These are phyloP conservation scores for Leucania comma DNA, from an alignment of 2,888 invertebrate genomes.

Conservation along the genomic window DNA sequence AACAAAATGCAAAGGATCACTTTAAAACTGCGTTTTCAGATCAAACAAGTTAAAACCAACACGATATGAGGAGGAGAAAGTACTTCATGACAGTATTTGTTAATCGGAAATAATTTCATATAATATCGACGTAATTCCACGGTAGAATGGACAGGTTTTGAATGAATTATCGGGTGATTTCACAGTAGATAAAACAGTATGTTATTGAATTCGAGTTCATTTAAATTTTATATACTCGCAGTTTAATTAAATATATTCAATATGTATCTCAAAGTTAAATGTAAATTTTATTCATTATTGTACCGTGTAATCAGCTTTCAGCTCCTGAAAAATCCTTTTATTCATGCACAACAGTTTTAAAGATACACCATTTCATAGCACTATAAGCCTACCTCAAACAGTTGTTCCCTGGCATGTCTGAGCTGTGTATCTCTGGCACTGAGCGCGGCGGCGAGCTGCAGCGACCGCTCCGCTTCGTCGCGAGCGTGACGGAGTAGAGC, in stretches of 20 bases:
- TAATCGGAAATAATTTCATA: conserved; percentile 56
- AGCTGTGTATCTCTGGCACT: conserved; percentile 96
- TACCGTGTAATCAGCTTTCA: conserved; percentile 1
- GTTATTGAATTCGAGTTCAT: conserved; percentile 24
- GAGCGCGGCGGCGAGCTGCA: conserved; percentile 96
- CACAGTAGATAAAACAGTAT: conserved; percentile 9
- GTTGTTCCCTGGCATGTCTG: conserved; percentile 95
- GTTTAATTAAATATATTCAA: conserved; percentile 8
- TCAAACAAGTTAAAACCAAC: no score
- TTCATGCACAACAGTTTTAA: conserved; percentile 21
- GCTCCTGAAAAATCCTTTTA: neutral
- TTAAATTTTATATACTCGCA: conserved; percentile 1
- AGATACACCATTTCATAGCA: conserved; percentile 21
- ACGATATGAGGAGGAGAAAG: conserved; percentile 18
- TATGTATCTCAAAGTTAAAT: neutral
- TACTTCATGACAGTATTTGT: conserved; percentile 63
- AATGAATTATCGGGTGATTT: conserved; percentile 36
- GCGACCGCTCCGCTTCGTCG: conserved; percentile 97
- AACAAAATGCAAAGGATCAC: no score
- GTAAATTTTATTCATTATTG: neutral
- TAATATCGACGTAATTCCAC: conserved; percentile 18
- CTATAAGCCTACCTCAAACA: conserved; percentile 92
- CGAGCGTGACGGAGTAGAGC: conserved; percentile 96
- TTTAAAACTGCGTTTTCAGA: no score
- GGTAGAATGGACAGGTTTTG: conserved; percentile 1